Conservation (phyloP, 64 coral and sea anemone species). For the Hydrozoanthus tunicans region DNA sequence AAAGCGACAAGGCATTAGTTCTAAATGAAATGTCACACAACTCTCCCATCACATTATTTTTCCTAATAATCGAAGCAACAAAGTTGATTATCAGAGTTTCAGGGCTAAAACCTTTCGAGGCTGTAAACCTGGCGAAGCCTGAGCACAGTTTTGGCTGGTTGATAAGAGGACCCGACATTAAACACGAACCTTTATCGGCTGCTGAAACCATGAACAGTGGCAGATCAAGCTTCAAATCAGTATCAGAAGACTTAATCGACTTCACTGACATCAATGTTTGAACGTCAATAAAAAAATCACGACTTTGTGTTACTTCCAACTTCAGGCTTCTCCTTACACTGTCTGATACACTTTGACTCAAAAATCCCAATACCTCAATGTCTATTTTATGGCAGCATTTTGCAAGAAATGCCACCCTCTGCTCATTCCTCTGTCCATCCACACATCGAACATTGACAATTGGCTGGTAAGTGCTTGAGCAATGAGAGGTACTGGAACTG, state of each 20-base stretch:
- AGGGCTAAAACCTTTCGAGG: neutral
- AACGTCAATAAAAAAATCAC: slow-evolving; percentile 1
- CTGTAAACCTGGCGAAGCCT: neutral
- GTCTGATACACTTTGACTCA: slow-evolving; percentile 2
- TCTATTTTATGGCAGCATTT: slow-evolving; percentile 13
- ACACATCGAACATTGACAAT: neutral
- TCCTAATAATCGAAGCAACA: neutral
- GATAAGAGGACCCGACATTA: neutral
- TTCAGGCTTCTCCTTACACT: slow-evolving; percentile 7
- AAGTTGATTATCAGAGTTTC: neutral
- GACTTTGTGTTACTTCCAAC: neutral
- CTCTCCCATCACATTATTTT: neutral
- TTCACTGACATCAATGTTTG: neutral
- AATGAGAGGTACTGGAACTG: neutral
- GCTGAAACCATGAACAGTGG: neutral
- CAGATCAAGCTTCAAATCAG: slow-evolving; percentile 12
- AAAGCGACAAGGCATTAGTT: neutral
- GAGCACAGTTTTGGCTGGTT: neutral
- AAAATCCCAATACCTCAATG: neutral
- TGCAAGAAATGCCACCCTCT: slow-evolving; percentile 12
- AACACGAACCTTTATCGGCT: neutral
- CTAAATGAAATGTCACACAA: slow-evolving; percentile 19
- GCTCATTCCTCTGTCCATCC: neutral
- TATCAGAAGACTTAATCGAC: neutral
- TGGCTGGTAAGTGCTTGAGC: neutral